Evolutionary conservation across 2,797 vertebrate species (phyloP).

Genomic region (Pseudocheirus occidentalis): DNA sequence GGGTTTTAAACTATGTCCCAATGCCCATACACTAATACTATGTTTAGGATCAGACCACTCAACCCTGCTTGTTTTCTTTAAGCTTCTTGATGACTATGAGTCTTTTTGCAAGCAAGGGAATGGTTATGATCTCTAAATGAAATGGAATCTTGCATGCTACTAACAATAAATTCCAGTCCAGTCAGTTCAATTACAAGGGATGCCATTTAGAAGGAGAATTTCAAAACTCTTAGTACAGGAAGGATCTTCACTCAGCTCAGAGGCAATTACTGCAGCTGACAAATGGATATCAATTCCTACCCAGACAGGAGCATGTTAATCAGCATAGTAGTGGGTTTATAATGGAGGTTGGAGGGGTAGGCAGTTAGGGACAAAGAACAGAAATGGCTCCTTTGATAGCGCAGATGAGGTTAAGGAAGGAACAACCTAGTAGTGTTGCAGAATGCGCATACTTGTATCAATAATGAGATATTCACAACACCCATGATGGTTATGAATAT

Average conservation of each 20-base stretch:
- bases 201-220: not conserved
- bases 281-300: not conserved
- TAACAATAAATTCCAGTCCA: not conserved
- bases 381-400: not conserved
- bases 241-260: not conserved
- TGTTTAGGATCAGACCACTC: not conserved
- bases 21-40: not conserved
- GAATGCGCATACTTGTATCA: not conserved
- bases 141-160: not conserved
- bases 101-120: not conserved
- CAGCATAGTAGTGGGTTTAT: not conserved
- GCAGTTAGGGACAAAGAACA: not conserved
- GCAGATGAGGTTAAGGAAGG: not conserved
- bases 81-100: not conserved
- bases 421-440: not conserved
- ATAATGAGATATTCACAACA: too few species aligned
- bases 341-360: not conserved
- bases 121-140: not conserved
- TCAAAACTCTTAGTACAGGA: conserved; percentile 1
- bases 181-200: not conserved
- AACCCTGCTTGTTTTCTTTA: not conserved
- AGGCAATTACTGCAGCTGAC: not conserved
- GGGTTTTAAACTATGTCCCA: not conserved
- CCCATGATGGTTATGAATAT: too few species aligned
- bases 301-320: not conserved